These are phyloP conservation scores for Sebastes jordani DNA, from an alignment of 2,797 vertebrate species.

Conservation along the genomic window DNA sequence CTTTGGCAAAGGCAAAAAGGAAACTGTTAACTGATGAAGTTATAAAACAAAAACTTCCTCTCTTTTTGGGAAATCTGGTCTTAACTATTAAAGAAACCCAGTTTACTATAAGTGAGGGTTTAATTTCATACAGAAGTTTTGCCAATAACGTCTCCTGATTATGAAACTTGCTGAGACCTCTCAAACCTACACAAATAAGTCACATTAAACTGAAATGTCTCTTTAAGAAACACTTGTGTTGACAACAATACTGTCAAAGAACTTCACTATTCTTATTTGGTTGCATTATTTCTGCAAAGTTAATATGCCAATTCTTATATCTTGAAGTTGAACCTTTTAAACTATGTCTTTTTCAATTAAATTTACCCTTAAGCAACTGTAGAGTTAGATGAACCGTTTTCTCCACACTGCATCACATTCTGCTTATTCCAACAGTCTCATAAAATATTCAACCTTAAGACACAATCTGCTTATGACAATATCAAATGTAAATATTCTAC, in stretches of 20 bases:
- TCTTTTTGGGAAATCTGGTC: background rate
- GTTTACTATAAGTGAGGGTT: background rate
- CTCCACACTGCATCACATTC: background rate
- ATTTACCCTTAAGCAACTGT: background rate
- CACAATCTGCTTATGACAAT: background rate
- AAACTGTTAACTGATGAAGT: background rate
- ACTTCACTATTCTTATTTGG: background rate
- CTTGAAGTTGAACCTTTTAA: background rate
- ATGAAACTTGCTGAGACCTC: background rate
- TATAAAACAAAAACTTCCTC: background rate
- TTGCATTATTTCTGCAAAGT: background rate
- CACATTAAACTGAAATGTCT: background rate
- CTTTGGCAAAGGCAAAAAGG: slow-evolving; percentile 18
- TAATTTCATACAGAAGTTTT: background rate
- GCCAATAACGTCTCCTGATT: background rate
- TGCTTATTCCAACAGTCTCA: background rate
- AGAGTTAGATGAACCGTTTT: background rate
- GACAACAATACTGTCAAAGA: background rate
- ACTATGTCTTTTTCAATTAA: background rate
- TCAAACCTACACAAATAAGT: background rate
- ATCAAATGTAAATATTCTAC: background rate
- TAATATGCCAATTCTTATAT: background rate
- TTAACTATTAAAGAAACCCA: background rate
- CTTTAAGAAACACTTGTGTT: background rate
- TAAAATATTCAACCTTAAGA: background rate